These are phyloP conservation scores for Morone chrysops DNA, from an alignment of 2,113 vertebrate genomes.

Conservation along the genomic window DNA sequence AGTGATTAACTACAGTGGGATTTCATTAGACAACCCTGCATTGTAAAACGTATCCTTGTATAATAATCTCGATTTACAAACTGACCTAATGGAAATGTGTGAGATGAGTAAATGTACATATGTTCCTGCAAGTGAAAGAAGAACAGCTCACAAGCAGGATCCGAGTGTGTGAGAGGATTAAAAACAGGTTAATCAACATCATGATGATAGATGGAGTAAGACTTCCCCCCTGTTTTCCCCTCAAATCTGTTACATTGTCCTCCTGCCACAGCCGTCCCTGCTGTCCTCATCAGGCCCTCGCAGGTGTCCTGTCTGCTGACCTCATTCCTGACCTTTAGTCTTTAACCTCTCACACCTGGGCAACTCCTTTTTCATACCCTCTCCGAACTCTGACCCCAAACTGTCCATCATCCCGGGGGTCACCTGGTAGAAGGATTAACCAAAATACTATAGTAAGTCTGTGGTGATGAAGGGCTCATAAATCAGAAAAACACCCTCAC, in stretches of 20 bases:
- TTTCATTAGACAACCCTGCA: no score
- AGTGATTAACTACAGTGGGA: no score
- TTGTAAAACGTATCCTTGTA: no score
- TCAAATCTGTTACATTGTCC: slow-evolving; percentile 28
- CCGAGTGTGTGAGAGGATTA: background rate
- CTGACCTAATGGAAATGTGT: background rate
- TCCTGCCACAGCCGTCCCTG: slow-evolving; percentile 37
- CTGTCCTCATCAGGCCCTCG: slow-evolving; percentile 60
- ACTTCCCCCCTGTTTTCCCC: background rate
- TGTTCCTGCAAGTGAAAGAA: background rate
- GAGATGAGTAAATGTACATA: background rate
- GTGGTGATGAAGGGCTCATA: background rate
- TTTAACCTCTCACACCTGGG: slow-evolving; percentile 75
- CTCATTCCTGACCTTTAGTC: slow-evolving; percentile 54
- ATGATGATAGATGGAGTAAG: slow-evolving; percentile 34
- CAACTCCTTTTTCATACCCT: slow-evolving; percentile 50
- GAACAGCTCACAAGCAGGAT: background rate
- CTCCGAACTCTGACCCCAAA: slow-evolving; percentile 67
- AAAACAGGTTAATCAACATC: background rate
- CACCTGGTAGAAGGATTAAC: slow-evolving; percentile 71
- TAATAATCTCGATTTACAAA: no score
- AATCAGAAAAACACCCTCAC: slow-evolving; percentile 22
- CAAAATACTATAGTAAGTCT: slow-evolving; percentile 10
- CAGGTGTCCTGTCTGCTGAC: slow-evolving; percentile 76
- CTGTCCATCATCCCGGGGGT: slow-evolving; percentile 70